Evolutionary conservation across 1,140 invertebrate genomes (phyloP).

Genomic region (Platyura marginata): DNA sequence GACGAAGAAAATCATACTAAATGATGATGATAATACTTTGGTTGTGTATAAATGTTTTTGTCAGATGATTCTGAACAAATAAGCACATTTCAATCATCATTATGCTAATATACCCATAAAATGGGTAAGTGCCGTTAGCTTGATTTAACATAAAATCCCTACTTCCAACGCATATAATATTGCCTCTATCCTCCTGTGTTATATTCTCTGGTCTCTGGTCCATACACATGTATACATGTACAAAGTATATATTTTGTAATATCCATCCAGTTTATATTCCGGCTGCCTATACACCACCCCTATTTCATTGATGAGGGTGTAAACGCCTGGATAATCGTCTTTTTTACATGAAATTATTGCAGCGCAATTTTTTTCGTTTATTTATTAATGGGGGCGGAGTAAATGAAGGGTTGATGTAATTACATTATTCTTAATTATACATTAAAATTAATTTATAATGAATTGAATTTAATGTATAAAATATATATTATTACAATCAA

Average conservation of each 20-base stretch:
- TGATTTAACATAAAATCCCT: background rate
- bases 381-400: background rate
- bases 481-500: background rate
- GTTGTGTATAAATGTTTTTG: no score
- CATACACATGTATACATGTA: background rate
- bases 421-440: background rate
- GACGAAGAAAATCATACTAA: no score
- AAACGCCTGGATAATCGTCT: background rate
- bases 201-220: no score
- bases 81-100: conserved; percentile 2
- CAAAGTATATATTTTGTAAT: background rate
- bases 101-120: conserved; percentile 2
- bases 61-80: background rate
- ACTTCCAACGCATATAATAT: background rate
- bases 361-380: background rate
- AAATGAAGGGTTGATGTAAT: background rate
- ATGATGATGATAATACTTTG: no score
- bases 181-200: background rate
- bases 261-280: no score
- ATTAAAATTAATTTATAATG: background rate
- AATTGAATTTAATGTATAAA: background rate
- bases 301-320: background rate
- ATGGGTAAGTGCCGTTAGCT: background rate
- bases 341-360: background rate
- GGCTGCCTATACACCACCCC: no score